Base-by-base conservation (phyloP, 1,140 invertebrate genomes). In the Globodera ellingtonae region DNA sequence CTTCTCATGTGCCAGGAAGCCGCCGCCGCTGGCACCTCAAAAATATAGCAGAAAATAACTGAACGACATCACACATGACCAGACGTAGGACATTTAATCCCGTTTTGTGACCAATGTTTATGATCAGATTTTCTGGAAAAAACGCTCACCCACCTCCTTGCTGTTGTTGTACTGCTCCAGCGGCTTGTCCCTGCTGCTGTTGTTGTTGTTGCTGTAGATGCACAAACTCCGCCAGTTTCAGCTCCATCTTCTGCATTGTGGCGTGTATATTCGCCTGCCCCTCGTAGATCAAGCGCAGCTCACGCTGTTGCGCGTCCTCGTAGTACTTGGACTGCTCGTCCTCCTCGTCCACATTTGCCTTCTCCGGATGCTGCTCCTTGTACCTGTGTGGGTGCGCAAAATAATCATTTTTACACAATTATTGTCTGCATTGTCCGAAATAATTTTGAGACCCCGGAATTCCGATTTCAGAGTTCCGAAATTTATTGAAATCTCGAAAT, bases 331-430 rank as follows among this genome's bases (percentile, higher is more conserved):
- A 59, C 46, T 81, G 79, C 59, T 89, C 84, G 35, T 89, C 84
- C 46, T 88, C 84, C 10, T 89, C 87, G 21, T 88, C 87, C 65
- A 84, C 84, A 80, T 86, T 89, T 2, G 82, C 86, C 75, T 89
- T 89, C 24, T 89, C 87, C 9, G 87, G 87, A 81, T 89, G 87
- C 52, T 83, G 78, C 80, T 89, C 83, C 79, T 89, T 89, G 85
- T 89, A 88, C 74, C 76, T 87, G 13, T n/a, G 35, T 48, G 48
- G 35, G 24, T 66, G 35, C 4, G 52, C 46, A 6, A n/a, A 13
- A 6, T 15, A 24, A 69, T 24, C 0, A 1, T 21, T n/a, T 62
- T 62, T 35, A 2, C 2, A 35, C 59, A 65, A 65, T 15, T 65
- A 65, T 65, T 65, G 35, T 3, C 35, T 35, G 35, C 35, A 35